Percentiles rank a stretch among this genome's conserved stretches.
These are phyloP conservation scores for Ferrisia virgata DNA, from an alignment of 2,888 invertebrate species.

Conservation along the genomic window DNA sequence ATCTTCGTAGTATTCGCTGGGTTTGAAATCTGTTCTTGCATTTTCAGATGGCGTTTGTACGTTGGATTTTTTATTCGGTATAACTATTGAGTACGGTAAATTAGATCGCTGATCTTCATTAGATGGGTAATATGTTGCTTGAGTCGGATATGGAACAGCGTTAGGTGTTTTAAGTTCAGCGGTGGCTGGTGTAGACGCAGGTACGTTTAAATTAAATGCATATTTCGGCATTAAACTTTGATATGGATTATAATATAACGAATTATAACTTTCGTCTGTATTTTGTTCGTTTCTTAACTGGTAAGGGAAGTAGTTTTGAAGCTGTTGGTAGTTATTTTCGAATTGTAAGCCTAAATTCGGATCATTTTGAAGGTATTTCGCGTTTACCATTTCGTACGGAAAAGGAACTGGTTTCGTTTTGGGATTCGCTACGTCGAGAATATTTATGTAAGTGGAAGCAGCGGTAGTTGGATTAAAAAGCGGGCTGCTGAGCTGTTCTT, in stretches of 20 bases:
- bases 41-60: not conserved
- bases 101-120: not conserved
- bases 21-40: not conserved
- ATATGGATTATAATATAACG: not conserved
- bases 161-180: not conserved
- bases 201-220: not conserved
- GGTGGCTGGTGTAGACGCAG: not conserved
- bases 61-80: not conserved
- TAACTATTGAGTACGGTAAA: conserved; percentile 7
- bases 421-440: not conserved
- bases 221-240: not conserved
- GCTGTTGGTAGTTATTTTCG: not conserved
- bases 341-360: not conserved
- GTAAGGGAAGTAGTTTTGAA: not conserved
- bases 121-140: not conserved
- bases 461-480: not conserved
- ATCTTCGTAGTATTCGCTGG: conserved; percentile 6
- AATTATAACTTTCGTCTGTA: not conserved
- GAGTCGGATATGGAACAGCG: not conserved
- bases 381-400: conserved; percentile 21
- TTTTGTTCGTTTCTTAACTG: not conserved
- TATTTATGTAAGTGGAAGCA: not conserved
- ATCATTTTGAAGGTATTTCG: not conserved
- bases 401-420: not conserved
- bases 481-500: conserved; percentile 18